A percentile compares a stretch with the other conserved stretches of the same genome.
These are phyloP conservation scores for Drosophila limbata DNA, from an alignment of 2,888 invertebrate genomes.

Conservation along the genomic window DNA sequence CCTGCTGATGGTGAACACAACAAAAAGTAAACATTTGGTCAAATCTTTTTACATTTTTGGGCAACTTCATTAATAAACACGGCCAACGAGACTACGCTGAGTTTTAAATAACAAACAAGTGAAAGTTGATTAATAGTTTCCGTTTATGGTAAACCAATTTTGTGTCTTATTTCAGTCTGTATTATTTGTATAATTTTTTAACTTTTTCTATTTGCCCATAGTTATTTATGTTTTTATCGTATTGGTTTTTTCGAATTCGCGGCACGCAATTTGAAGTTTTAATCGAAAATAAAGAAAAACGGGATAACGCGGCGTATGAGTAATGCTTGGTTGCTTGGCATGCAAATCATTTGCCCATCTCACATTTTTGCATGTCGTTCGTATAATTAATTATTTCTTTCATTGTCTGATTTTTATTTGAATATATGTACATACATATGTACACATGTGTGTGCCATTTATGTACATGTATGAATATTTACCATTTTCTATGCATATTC, in stretches of 20 bases:
- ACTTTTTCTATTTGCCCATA: slow-evolving; percentile 24
- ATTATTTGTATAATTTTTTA: not conserved
- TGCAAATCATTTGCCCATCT: slow-evolving; percentile 31
- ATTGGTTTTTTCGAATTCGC: slow-evolving; percentile 32
- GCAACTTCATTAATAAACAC: slow-evolving; percentile 39
- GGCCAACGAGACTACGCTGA: slow-evolving; percentile 13
- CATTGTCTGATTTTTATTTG: slow-evolving; percentile 39
- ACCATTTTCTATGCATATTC: slow-evolving; percentile 54
- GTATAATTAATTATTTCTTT: slow-evolving; percentile 41
- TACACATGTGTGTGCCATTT: slow-evolving; percentile 4
- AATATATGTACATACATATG: not conserved
- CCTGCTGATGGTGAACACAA: slow-evolving; percentile 37
- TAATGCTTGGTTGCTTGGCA: slow-evolving; percentile 26
- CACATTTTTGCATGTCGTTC: slow-evolving; percentile 26
- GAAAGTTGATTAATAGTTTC: slow-evolving; percentile 77
- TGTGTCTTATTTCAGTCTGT: slow-evolving; percentile 16
- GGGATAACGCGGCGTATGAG: slow-evolving; percentile 47
- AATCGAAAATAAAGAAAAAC: slow-evolving; percentile 11
- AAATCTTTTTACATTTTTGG: slow-evolving; percentile 14
- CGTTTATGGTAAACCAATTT: slow-evolving; percentile 55
- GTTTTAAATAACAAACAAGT: slow-evolving; percentile 50
- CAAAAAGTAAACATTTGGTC: slow-evolving; percentile 21
- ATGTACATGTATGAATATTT: slow-evolving; percentile 36
- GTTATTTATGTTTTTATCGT: slow-evolving; percentile 19
- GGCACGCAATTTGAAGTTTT: slow-evolving; percentile 42